phyloP scores from a whole-genome alignment of 1,140 invertebrate genomes.

The Akabosia matsudoensis region DNA sequence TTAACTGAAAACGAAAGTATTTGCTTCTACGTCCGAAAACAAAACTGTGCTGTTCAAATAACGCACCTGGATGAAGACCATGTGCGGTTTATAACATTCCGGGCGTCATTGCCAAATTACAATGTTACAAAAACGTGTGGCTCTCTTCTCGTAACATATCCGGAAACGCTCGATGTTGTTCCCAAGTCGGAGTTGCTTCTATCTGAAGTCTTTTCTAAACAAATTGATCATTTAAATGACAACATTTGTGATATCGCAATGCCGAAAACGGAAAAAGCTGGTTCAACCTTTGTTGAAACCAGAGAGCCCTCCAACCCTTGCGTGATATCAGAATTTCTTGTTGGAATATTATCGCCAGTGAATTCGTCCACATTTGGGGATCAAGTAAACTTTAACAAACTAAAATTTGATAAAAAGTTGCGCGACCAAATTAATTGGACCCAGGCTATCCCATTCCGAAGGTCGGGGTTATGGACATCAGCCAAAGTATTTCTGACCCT shows the following conservation, averaged over 20 bases:
- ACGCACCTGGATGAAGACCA: background rate
- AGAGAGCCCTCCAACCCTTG: conserved; percentile 24
- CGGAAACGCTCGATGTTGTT: background rate
- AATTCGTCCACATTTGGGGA: background rate
- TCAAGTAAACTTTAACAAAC: background rate
- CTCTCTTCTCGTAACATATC: background rate
- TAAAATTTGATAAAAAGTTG: conserved; percentile 26
- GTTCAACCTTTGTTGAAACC: background rate
- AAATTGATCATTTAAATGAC: background rate
- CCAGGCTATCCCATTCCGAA: background rate
- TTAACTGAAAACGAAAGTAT: too few species aligned
- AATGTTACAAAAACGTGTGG: background rate
- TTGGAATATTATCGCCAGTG: background rate
- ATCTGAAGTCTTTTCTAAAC: background rate
- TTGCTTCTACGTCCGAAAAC: background rate
- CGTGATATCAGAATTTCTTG: conserved; percentile 23
- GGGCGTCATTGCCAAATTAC: background rate
- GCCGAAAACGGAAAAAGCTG: background rate
- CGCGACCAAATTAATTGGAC: conserved; percentile 25
- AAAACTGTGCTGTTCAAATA: background rate
- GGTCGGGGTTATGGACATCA: conserved; percentile 34
- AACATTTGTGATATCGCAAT: background rate
- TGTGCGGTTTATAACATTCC: background rate
- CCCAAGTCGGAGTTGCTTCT: background rate
- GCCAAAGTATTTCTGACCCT: conserved; percentile 28